Conservation (phyloP, 1,140 invertebrate species). For the Trigoniulus corallinus region DNA sequence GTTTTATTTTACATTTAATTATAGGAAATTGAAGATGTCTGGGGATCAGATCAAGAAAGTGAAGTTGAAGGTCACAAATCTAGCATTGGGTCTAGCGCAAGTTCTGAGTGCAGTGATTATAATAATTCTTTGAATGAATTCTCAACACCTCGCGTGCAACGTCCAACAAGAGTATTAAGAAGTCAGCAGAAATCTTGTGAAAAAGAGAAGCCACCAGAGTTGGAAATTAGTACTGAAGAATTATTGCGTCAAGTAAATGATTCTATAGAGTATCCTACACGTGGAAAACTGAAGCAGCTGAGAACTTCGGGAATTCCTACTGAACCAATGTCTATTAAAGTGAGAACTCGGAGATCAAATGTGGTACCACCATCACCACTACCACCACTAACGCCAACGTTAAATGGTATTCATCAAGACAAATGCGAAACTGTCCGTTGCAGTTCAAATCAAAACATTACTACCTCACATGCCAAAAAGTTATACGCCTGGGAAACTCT, state of each 20-base stretch:
- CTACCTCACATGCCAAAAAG: conserved; percentile 1
- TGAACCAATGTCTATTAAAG: not conserved
- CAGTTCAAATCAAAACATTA: not conserved
- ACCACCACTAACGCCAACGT: not conserved
- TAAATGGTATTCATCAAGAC: too few species aligned
- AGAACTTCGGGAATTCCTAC: not conserved
- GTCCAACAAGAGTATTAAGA: too few species aligned
- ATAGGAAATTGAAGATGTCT: not conserved
- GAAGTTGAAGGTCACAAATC: not conserved
- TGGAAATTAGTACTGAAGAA: too few species aligned
- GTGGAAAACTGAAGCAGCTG: not conserved
- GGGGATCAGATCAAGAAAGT: not conserved
- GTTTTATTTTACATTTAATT: not conserved
- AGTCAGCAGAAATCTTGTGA: too few species aligned
- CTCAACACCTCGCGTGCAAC: too few species aligned
- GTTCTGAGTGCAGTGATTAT: too few species aligned
- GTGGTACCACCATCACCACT: not conserved
- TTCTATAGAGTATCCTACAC: too few species aligned
- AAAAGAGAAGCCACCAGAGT: too few species aligned
- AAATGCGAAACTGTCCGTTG: not conserved
- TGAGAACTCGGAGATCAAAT: not conserved
- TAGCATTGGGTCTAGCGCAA: not conserved
- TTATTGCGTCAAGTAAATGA: too few species aligned
- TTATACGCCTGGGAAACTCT: conserved; percentile 5
- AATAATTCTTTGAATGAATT: too few species aligned